Base-by-base conservation (phyloP, 2,888 invertebrate genomes). In the Torymus texanus region DNA sequence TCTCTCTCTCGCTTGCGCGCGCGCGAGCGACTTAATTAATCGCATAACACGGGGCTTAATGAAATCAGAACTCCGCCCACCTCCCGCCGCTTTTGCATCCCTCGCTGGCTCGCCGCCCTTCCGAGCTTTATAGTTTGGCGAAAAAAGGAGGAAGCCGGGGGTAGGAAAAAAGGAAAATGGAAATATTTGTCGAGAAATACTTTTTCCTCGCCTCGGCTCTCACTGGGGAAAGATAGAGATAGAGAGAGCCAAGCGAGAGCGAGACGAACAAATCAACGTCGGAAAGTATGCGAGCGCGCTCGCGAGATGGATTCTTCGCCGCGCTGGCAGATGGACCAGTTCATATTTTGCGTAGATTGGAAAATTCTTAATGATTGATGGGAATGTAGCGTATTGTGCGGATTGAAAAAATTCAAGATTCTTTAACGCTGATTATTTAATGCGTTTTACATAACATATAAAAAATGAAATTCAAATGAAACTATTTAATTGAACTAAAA, bases 21-120 rank as follows among this genome's bases (percentile, higher is more conserved):
- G 41, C 63, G 59, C 75, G 68, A 63, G 89, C 88, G 89, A 90
- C 89, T 90, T 90, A 90, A 90, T 90, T 90, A 90, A 90, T 90
- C 90, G 90, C 89, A 90, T 90, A 90, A 90, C 90, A 89, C 90
- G 87, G 88, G 85, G 86, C 89, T 90, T 90, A 90, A 90, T 90
- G 90, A 90, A 90, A 90, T 90, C 90, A 89, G 88, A 88, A 88
- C 88, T 87, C 86, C 86, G 84, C 86, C 85, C 86, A 82, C 84
- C 79, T 68, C 63, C 53, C 68, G 66, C 77, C 71, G 59, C 61
- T 65, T 58, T 72, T 70, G 61, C 56, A 18, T 66, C 75, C 78
- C 29, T 59, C 59, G 16, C 16, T 16, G 14, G 1, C 51, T 59
- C 18, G 29, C 14, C 29, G n/a, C 67, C 63, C 29, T n/a, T 5